These are phyloP conservation scores for Calameuta idolon DNA, from an alignment of 2,888 invertebrate genomes.

Conservation along the genomic window DNA sequence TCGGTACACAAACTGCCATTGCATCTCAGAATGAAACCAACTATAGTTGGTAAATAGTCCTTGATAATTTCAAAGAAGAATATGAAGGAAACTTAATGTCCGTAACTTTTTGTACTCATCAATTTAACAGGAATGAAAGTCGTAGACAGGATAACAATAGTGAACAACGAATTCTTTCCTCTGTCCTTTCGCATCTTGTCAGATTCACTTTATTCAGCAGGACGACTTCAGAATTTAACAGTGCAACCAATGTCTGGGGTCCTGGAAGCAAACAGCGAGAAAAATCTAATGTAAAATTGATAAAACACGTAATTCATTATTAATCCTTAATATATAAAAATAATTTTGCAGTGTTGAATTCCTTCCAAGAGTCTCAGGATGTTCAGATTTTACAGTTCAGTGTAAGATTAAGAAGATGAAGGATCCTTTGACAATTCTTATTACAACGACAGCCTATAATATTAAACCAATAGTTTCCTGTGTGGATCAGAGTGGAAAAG, in stretches of 20 bases:
- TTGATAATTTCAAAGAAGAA: background rate
- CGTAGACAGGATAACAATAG: conserved; percentile 66
- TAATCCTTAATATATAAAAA: conserved; percentile 13
- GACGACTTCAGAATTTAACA: conserved; percentile 68
- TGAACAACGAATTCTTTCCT: conserved; percentile 70
- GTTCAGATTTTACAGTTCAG: conserved; percentile 71
- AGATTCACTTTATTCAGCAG: conserved; percentile 71
- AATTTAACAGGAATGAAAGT: conserved; percentile 58
- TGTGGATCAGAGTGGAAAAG: conserved; percentile 41
- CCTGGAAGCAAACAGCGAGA: conserved; percentile 68
- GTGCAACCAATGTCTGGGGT: conserved; percentile 70
- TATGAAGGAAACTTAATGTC: background rate
- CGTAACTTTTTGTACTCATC: background rate
- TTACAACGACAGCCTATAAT: conserved; percentile 70
- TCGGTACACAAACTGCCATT: conserved; percentile 72
- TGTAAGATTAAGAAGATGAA: conserved; percentile 71
- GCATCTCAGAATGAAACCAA: conserved; percentile 73
- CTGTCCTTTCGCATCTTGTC: conserved; percentile 71
- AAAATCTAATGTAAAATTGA: conserved; percentile 69
- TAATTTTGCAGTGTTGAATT: conserved; percentile 68
- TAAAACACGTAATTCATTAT: background rate
- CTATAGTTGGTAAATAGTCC: conserved; percentile 69
- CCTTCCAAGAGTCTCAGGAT: conserved; percentile 70
- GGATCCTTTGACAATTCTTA: conserved; percentile 68
- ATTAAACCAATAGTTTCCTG: conserved; percentile 70